These are phyloP conservation scores for Conus betulinus DNA, from an alignment of 1,140 invertebrate species.

Conservation along the genomic window DNA sequence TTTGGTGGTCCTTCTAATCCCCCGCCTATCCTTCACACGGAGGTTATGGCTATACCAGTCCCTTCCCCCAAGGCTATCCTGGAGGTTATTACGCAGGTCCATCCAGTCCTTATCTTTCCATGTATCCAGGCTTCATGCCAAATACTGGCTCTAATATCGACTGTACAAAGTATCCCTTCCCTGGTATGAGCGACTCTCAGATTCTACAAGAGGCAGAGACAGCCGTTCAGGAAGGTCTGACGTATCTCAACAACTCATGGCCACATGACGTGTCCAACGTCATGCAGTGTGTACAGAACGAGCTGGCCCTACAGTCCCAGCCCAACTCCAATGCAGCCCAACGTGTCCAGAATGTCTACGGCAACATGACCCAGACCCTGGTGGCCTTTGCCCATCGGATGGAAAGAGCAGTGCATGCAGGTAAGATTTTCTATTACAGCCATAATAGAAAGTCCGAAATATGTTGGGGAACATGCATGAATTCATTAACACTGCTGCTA, in stretches of 20 bases:
- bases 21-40: background rate
- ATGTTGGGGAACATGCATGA: no score
- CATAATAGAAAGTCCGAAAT: no score
- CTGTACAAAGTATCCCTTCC: background rate
- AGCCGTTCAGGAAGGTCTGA: background rate
- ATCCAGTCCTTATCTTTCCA: background rate
- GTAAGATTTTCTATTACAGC: no score
- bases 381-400: background rate
- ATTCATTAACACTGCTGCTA: no score
- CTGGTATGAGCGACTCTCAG: background rate
- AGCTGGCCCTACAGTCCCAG: background rate
- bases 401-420: background rate
- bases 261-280: background rate
- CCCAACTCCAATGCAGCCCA: background rate
- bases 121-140: background rate
- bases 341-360: background rate
- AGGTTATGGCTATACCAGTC: background rate
- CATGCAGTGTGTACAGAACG: background rate
- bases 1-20: background rate
- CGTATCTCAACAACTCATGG: background rate
- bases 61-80: background rate
- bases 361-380: background rate
- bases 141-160: background rate
- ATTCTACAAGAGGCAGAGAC: background rate
- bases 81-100: background rate